Percentiles rank a stretch among this genome's conserved stretches.
Evolutionary conservation across 2,113 vertebrate species (phyloP).

Genomic region (Sterrhoptilus dennistouni): DNA sequence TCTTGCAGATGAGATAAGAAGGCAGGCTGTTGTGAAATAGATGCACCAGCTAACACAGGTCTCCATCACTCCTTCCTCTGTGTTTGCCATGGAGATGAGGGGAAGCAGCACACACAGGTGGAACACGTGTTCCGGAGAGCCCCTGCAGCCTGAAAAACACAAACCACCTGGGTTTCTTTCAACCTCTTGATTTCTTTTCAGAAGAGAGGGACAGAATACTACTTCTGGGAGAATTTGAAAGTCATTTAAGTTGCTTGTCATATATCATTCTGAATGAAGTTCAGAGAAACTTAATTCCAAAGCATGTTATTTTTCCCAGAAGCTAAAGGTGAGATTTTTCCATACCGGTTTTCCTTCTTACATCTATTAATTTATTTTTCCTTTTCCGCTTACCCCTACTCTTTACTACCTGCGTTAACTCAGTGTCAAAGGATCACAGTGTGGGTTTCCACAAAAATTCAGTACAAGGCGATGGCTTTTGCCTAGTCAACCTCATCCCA

Average conservation of each 20-base stretch:
- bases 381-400: background rate
- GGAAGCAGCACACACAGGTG: fast-evolving
- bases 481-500: background rate
- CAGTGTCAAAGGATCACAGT: background rate
- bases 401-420: background rate
- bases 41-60: background rate
- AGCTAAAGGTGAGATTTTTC: background rate
- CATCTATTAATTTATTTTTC: background rate
- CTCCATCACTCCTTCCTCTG: background rate
- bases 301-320: background rate
- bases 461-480: fast-evolving
- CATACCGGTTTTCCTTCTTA: background rate
- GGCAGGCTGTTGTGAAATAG: background rate
- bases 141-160: background rate
- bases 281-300: background rate
- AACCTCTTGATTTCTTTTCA: background rate
- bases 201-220: background rate
- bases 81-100: background rate
- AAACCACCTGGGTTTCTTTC: background rate
- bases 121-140: fast-evolving
- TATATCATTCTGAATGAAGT: background rate
- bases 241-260: background rate
- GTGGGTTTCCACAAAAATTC: background rate
- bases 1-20: background rate
- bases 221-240: background rate